Base-by-base conservation (phyloP, 2,113 vertebrate species). In the Rhagologus leucostigma region DNA sequence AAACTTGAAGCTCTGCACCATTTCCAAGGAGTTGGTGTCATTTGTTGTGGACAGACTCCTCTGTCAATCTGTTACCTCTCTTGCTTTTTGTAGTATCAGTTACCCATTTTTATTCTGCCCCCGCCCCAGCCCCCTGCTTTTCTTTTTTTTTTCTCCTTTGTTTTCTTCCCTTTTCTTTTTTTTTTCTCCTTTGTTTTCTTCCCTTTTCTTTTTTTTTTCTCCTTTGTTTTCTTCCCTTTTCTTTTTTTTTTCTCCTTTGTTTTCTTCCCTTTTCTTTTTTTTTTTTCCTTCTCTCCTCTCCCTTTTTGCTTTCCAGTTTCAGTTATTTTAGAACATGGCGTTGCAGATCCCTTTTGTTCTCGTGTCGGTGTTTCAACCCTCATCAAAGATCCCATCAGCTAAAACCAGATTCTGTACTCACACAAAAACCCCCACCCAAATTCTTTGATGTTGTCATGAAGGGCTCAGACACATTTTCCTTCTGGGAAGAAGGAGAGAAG, bases 41-140 rank as follows among this genome's bases (percentile, higher is more conserved):
- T 49, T 91, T 68, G 21, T 57, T 77, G n/a, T 65, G 67, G 37
- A 46, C 23, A 47, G 11, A 16, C 37, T 80, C 26, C 56, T 77
- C 27, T 67, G 16, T 41, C 23, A 10, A 9, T 74, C 78, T 3
- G 2, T 47, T 63, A 4, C 13, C 14, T 79, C 19, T 80, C 42
- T 50, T 83, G 24, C 7, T 83, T 62, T 85, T 42, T 80, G 20
- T 50, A 10, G 3, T 22, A 8, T 57, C 29, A 35, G 37, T 65
- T 35, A 20, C 3, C 14, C 15, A 17, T 16, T 53, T 30, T 46
- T n/a, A 13, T n/a, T 30, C n/a, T n/a, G n/a, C 37, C 6, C 5
- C 11, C 8, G 0, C 0, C 9, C 16, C 27, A 60, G 8, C 17
- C 37, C 6, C 6, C 26, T 26, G 13, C 5, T 7, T 10, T 26